Evolutionary conservation across 2,113 vertebrate species (phyloP), one percentile per base, ranked within the genome.

Genomic region (Xenus cinereus): DNA sequence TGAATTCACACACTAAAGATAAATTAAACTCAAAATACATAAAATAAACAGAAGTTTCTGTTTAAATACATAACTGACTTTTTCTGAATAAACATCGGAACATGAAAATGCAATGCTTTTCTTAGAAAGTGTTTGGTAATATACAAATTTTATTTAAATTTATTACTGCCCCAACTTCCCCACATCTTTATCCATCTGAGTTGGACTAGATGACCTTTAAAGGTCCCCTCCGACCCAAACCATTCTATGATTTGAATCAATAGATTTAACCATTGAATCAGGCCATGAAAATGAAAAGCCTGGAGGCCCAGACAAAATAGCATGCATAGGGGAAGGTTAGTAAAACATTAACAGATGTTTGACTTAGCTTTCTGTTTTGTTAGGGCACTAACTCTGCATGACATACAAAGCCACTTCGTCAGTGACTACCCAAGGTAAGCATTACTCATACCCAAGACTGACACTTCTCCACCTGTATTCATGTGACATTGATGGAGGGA

Each of bases 261-360:
- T 46, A 46, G 46, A 66, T 21, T 45, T 66, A 45, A 45, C 28
- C 41, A 45, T 33, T 66, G 63, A 43, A 45, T 66, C 6, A 3
- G 14, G 59, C 12, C 32, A 67, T 10, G 22, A 76, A 68, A 87
- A 78, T 17, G 1, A 82, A 93, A 90, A 82, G 24, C 37, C 78
- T 82, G 51, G 17, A 91, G 32, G 56, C 45, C 4, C 19, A 62
- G 56, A n/a, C 15, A 28, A 67, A 81, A 63, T 1, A 50, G n/a
- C 2, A 0, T 48, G 33, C 15, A 60, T 9, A 51, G 23, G 19
- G 19, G 8, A 87, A 45, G 1, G 5, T 37, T 14, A 48, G 41
- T 53, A 93, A 77, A 87, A 81, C 24, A 84, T 69, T 66, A 87
- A 75, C 2, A 91, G 37, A n/a, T 48, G 27, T 33, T 82, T 48